These are phyloP conservation scores for Brachyptera putata DNA, from an alignment of 2,888 invertebrate species.

Conservation along the genomic window DNA sequence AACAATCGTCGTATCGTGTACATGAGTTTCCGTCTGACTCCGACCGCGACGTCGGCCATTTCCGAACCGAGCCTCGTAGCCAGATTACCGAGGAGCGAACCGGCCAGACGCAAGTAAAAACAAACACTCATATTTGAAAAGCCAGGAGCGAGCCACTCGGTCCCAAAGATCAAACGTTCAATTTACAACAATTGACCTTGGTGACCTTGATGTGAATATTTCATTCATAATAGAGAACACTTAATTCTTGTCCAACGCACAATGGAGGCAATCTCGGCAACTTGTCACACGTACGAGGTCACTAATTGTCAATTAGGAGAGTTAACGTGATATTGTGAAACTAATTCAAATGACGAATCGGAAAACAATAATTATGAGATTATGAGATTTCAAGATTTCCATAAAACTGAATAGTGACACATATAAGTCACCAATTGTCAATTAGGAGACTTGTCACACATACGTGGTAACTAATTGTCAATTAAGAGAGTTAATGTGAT, in stretches of 20 bases:
- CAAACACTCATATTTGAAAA: constrained; percentile 29
- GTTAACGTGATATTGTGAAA: no score
- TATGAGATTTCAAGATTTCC: no score
- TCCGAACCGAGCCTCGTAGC: constrained; percentile 35
- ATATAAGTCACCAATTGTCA: no score
- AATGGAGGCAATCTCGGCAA: background rate
- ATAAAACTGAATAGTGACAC: no score
- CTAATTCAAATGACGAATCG: no score
- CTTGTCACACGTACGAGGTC: no score
- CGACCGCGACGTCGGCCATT: constrained; percentile 34
- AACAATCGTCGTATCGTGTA: constrained; percentile 32
- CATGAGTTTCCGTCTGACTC: constrained; percentile 31
- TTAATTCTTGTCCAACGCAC: background rate
- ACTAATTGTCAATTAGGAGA: no score
- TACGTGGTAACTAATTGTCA: no score
- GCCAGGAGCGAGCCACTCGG: background rate
- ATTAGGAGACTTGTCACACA: no score
- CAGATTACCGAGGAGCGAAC: constrained; percentile 35
- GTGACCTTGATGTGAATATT: background rate
- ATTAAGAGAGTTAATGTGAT: no score
- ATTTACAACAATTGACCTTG: background rate
- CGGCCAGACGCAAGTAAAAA: constrained; percentile 35
- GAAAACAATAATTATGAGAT: no score
- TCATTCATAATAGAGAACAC: background rate
- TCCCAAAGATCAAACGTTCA: background rate